Percentiles rank a stretch among this genome's conserved stretches.
These are phyloP conservation scores for Oncopodura yosiiana DNA, from an alignment of 1,140 invertebrate species.

Conservation along the genomic window DNA sequence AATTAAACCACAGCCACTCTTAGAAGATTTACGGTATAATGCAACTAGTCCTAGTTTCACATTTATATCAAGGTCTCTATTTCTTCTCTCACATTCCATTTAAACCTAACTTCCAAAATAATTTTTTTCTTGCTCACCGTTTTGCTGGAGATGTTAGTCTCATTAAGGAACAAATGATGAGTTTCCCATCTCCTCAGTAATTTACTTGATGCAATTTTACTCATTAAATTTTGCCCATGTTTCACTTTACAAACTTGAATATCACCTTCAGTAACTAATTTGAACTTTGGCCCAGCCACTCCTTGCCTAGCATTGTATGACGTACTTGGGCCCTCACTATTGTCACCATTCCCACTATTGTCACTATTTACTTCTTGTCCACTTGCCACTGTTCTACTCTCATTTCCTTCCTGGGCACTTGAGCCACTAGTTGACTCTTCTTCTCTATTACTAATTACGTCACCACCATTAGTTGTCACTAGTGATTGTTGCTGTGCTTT, in stretches of 20 bases:
- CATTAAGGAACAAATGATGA: constrained; percentile 60
- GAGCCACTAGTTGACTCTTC: background rate
- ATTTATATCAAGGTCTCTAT: too few relatives aligned
- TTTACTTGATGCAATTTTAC: constrained; percentile 69
- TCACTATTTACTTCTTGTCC: background rate
- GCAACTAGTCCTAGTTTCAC: too few relatives aligned
- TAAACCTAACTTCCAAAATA: background rate
- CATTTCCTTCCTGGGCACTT: background rate
- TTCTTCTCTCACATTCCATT: too few relatives aligned
- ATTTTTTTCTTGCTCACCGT: constrained; percentile 51
- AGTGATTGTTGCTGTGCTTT: background rate
- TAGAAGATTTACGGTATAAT: too few relatives aligned
- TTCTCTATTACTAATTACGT: background rate
- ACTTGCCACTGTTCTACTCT: background rate
- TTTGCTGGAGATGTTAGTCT: constrained; percentile 60
- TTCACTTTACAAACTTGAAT: constrained; percentile 68
- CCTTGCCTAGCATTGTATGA: background rate
- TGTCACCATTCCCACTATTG: background rate
- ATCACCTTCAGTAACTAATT: constrained; percentile 63
- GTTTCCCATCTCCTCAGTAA: constrained; percentile 70
- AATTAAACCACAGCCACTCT: too few relatives aligned
- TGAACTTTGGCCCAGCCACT: constrained; percentile 55
- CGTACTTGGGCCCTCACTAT: background rate
- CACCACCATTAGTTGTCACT: constrained; percentile 1
- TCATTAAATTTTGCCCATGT: constrained; percentile 66